Evolutionary conservation across 2,888 invertebrate species (phyloP), one percentile per base, ranked within the genome.

Genomic region (Ophonus ardosiacus): DNA sequence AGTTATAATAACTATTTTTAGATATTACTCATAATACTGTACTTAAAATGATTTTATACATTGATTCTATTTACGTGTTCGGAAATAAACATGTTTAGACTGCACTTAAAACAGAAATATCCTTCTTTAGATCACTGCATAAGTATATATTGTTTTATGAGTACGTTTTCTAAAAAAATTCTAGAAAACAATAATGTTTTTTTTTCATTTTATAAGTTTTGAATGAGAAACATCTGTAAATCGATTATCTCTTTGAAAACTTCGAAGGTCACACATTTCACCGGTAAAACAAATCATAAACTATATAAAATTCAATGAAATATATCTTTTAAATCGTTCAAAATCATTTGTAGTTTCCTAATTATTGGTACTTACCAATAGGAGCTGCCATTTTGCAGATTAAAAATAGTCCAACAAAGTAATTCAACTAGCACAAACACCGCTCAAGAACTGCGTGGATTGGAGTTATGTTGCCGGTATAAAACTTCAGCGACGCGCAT

Each of bases 321-420:
- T 13, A 15, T 17, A 31, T 13, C 15, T 0, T 57, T 15, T 24
- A 68, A 63, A 17, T 21, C 21, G 21, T 6, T 21, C 65, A 63
- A 40, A 38, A 40, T n/a, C 7, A 38, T 61, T 31, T 31, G 10
- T n/a, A 80, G 1, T 6, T 31, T 15, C 3, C n/a, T 31, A 15
- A 56, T 43, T 76, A 71, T 18, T 17, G 24, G 51, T 21, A 83
- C 83, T 61, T 83, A 83, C 83, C 83, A 61, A 83, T 21, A 8
- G 83, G 76, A 83, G 83, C 74, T 83, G 83, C 83, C 83, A 83
- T 83, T 76, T 83, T 83, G 59, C 43, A 68, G 71, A 82, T 68
- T 82, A 71, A 68, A 71, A 71, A 82, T 82, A 82, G 43, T 51
- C 43, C 68, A 68, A 68, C 71, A 71, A 21, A 13, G 40, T 31